Percentiles rank a stretch among this genome's conserved stretches.
phyloP scores from a whole-genome alignment of 1,140 invertebrate genomes.

The Globodera rostochiensis region DNA sequence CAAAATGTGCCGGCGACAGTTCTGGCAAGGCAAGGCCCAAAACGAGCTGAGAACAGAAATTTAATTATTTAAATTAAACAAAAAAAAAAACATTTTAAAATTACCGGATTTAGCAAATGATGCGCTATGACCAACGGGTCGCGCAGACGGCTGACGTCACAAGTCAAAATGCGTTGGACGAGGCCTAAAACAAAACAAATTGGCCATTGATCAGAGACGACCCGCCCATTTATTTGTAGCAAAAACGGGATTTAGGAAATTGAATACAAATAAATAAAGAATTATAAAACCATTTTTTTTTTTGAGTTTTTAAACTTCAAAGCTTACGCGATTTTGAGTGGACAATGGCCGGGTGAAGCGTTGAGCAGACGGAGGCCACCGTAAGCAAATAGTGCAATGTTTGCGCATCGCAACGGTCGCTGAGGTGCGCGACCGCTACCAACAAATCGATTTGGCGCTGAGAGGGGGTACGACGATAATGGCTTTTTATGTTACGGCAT shows the following conservation, averaged over 20 bases:
- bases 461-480: not conserved
- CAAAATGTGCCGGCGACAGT: constrained; percentile 59
- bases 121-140: constrained; percentile 52
- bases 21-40: constrained; percentile 52
- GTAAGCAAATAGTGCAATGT: constrained; percentile 54
- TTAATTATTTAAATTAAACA: not conserved
- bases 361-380: constrained; percentile 49
- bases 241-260: no score
- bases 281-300: not conserved
- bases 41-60: constrained; percentile 35
- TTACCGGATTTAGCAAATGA: constrained; percentile 56
- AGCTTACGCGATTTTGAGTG: constrained; percentile 56
- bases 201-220: no score
- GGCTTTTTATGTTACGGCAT: no score
- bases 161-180: constrained; percentile 61
- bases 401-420: constrained; percentile 58
- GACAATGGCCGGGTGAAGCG: constrained; percentile 60
- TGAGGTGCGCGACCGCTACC: constrained; percentile 56
- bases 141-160: constrained; percentile 53
- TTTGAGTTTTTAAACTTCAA: not conserved
- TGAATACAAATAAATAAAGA: not conserved
- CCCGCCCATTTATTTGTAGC: no score
- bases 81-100: not conserved
- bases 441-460: constrained; percentile 63
- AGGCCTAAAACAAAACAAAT: constrained; percentile 42